Evolutionary conservation across 2,888 invertebrate genomes (phyloP).

Genomic region (Dimorphilus gyrociliatus): DNA sequence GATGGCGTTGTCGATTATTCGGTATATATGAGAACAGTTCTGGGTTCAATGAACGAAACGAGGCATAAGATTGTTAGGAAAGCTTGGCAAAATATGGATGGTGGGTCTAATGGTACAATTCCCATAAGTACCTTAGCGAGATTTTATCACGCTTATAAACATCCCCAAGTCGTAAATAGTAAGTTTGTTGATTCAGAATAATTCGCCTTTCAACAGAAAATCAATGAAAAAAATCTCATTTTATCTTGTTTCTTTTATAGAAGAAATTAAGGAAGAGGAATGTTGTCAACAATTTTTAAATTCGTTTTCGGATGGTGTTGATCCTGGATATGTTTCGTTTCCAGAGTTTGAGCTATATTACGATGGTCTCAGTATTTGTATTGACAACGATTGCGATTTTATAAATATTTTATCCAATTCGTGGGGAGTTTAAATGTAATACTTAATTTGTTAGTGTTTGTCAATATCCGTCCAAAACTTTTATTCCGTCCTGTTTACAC

Average conservation of each 20-base stretch:
- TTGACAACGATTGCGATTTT: constrained; percentile 28
- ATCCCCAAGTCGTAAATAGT: constrained; percentile 14
- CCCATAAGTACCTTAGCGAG: constrained; percentile 24
- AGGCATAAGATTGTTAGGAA: constrained; percentile 29
- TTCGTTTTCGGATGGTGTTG: constrained; percentile 15
- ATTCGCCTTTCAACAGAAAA: no score
- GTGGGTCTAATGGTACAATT: constrained; percentile 21
- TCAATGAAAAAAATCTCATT: neutral
- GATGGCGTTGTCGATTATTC: constrained; percentile 23
- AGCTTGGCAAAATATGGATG: constrained; percentile 31
- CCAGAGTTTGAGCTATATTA: constrained; percentile 34
- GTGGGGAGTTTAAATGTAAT: constrained; percentile 21
- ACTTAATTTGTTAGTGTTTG: constrained; percentile 16
- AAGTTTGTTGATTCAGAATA: constrained; percentile 1
- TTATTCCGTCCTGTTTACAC: no score
- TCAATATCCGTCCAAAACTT: no score
- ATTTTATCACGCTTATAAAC: constrained; percentile 25
- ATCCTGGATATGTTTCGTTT: constrained; percentile 20
- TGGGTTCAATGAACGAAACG: constrained; percentile 31
- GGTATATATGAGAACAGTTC: constrained; percentile 22
- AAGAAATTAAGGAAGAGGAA: constrained; percentile 8
- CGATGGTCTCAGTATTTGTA: constrained; percentile 27
- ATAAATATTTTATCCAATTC: constrained; percentile 25
- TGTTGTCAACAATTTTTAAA: constrained; percentile 22
- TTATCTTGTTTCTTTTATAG: constrained; percentile 5